Conservation (phyloP, 2,113 vertebrate genomes). For the Peromyscus maniculatus region DNA sequence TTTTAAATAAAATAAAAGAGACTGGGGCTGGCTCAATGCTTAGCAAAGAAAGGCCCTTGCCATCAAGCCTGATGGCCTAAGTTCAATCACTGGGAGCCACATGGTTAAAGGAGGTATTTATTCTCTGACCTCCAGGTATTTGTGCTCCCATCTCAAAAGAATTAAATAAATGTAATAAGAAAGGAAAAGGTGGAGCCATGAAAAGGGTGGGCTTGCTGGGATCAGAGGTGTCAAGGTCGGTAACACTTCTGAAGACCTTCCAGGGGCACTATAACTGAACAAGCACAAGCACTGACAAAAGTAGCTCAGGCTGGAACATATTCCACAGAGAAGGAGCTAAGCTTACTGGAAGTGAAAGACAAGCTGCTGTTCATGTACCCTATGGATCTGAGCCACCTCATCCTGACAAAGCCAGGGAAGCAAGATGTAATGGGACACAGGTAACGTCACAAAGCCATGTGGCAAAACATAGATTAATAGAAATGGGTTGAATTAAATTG, state of each 20-base stretch:
- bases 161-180: neutral
- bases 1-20: neutral
- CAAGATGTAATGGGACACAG: too few species aligned
- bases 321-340: conserved; percentile 88
- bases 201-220: neutral
- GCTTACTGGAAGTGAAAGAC: conserved; percentile 92
- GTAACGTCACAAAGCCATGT: too few species aligned
- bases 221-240: neutral
- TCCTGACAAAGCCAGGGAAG: conserved; percentile 86
- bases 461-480: too few species aligned
- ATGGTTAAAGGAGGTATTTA: neutral
- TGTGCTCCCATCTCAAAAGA: neutral
- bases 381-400: conserved; percentile 92
- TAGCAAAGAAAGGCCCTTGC: neutral
- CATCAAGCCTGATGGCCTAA: neutral
- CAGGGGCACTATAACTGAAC: neutral
- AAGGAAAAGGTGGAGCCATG: too few species aligned
- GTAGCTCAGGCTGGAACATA: neutral
- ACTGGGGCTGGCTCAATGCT: neutral
- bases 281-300: neutral
- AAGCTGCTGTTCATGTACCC: conserved; percentile 94
- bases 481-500: too few species aligned
- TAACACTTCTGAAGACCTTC: neutral
- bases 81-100: neutral
- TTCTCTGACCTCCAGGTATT: neutral